Conservation (phyloP, 2,797 vertebrate species). For the Peromyscus eremicus region DNA sequence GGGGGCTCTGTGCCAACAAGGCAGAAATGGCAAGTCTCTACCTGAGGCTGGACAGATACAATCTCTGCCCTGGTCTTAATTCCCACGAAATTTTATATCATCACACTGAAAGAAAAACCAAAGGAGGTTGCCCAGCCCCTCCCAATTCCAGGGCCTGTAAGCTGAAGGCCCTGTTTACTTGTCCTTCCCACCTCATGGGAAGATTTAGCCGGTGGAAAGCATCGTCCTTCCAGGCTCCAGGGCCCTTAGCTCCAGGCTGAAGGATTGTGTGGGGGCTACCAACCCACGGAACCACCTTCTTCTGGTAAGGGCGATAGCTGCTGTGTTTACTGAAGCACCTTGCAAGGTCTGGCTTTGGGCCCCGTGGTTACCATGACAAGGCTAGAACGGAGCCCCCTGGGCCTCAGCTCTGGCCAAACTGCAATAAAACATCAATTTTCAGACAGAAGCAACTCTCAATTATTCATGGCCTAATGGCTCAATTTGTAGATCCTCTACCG, state of each 20-base stretch:
- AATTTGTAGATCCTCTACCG: neutral
- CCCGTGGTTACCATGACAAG: neutral
- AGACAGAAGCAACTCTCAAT: constrained; percentile 41
- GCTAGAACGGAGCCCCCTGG: constrained; percentile 25
- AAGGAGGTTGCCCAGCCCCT: neutral
- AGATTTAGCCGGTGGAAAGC: neutral
- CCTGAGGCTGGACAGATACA: neutral
- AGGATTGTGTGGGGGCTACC: neutral
- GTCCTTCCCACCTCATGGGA: neutral
- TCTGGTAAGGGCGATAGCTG: neutral
- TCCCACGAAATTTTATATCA: neutral
- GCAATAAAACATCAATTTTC: constrained; percentile 46
- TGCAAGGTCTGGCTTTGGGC: neutral
- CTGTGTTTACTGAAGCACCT: neutral
- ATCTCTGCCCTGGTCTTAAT: neutral
- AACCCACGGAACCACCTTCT: neutral
- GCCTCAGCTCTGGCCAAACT: neutral
- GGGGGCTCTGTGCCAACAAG: neutral
- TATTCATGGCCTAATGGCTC: constrained; percentile 69
- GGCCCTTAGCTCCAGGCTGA: neutral
- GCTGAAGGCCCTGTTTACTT: neutral
- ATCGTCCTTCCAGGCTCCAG: accelerated
- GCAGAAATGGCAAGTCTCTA: neutral
- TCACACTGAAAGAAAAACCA: neutral
- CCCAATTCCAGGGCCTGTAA: neutral